Evolutionary conservation across 2,888 invertebrate genomes (phyloP), one percentile per base, ranked within the genome.

Genomic region (Diarsia brunnea): DNA sequence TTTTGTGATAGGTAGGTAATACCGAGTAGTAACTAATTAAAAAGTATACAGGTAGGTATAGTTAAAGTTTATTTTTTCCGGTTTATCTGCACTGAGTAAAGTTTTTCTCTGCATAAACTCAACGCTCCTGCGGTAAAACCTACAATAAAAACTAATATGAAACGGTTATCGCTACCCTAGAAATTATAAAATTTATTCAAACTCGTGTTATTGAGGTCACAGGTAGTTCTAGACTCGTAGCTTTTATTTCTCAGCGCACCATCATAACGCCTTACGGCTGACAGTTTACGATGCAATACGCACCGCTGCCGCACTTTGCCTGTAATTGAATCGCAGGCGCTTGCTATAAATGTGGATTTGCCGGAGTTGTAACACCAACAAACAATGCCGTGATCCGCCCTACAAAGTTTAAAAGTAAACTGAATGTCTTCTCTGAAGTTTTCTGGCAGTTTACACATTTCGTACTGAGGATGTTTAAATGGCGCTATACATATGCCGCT

Each of bases 291-390:
- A 94, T 94, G 94, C 94, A 94, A 94, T 94, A 95, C 95, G 94
- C 94, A 94, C 93, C 90, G 90, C 87, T 87, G 88, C 90, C 92
- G 91, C 93, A 94, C 93, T 95, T 95, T 95, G 95, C 95, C 89
- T 90, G 93, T 95, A 95, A 95, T 95, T 95, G 93, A 95, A 95
- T 94, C 86, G 93, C 95, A 95, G 95, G 95, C 94, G 95, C 90
- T 93, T 88, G 89, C 91, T 91, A 91, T 93, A 93, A 95, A 95
- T 89, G 91, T 87, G 91, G 93, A 92, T 92, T 93, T 92, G 88
- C 89, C 79, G 84, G 86, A 80, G 85, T 84, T 85, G 80, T 85
- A 88, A 90, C 89, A 88, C 86, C 86, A 89, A 91, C 89, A 91
- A 92, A 92, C 91, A 92, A 90, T 81, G 69, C 81, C 85, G 82